A percentile compares a stretch with the other conserved stretches of the same genome.
phyloP scores from a whole-genome alignment of 2,113 vertebrate species.

The Regulus satrapa region DNA sequence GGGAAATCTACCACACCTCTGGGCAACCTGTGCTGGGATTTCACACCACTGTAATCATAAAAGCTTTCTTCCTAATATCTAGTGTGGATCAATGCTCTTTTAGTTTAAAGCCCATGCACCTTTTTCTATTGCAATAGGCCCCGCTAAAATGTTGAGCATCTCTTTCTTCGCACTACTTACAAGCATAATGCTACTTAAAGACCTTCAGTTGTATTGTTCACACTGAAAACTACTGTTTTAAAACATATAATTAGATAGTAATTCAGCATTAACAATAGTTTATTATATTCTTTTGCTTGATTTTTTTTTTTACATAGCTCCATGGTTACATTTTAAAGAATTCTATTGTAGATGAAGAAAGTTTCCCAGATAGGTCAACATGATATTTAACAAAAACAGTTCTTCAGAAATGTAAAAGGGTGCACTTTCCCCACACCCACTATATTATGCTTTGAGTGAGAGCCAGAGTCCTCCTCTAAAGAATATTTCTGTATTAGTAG shows the following conservation, averaged over 20 bases:
- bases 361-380: not conserved
- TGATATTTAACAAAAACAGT: not conserved
- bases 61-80: not conserved
- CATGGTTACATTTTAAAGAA: not conserved
- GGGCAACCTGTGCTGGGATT: not conserved
- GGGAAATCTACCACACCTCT: no score
- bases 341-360: not conserved
- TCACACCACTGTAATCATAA: not conserved
- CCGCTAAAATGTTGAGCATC: not conserved
- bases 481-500: not conserved
- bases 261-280: not conserved
- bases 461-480: not conserved
- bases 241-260: not conserved
- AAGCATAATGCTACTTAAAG: not conserved
- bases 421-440: not conserved
- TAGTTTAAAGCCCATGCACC: not conserved
- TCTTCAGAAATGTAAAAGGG: not conserved
- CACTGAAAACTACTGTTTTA: not conserved
- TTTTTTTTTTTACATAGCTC: not conserved
- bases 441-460: not conserved
- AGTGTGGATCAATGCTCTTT: not conserved
- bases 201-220: not conserved
- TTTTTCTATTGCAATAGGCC: not conserved
- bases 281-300: not conserved
- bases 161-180: not conserved